Evolutionary conservation across 2,888 invertebrate species (phyloP), one percentile per base, ranked within the genome.

Genomic region (Parnassius apollo): DNA sequence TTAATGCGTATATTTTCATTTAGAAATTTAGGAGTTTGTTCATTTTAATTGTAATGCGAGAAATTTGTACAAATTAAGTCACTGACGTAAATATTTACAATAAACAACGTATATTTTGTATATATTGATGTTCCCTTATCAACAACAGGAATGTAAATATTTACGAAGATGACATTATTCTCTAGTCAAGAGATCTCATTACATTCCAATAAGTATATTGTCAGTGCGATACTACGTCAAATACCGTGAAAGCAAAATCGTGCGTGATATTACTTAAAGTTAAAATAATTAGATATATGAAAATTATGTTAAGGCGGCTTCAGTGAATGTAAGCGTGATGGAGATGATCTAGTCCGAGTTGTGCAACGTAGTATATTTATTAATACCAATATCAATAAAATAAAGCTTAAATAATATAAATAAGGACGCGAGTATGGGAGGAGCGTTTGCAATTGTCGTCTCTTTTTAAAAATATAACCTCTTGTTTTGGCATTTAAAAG

Each of bases 241-340:
- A 65, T 69, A 67, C 60, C 66, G 65, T 69, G 68, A 71, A 76
- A 76, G 75, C 69, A 77, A 78, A 74, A 77, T 80, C 72, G 77
- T 78, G 80, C 82, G 87, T 88, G 88, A 89, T 89, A 88, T 88
- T 88, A 88, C 82, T 68, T 86, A 83, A 83, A 66, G 77, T 80
- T 75, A 70, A 71, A 73, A 77, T 76, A 75, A 73, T 68, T 76
- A 77, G 76, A 64, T 63, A 60, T 69, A 75, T 75, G 69, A 70
- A 65, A 75, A 75, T 77, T 77, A 74, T 78, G 35, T 78, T 82
- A 85, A 81, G 70, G 66, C 66, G 60, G 80, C 81, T 86, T 86
- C 75, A 69, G 65, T 72, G 76, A 74, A 71, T 73, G 73, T 78
- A 76, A 71, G 70, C 58, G 68, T 69, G 66, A 69, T 54, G 46